These are phyloP conservation scores for Pollenia amentaria DNA, from an alignment of 2,888 invertebrate species.

Conservation along the genomic window DNA sequence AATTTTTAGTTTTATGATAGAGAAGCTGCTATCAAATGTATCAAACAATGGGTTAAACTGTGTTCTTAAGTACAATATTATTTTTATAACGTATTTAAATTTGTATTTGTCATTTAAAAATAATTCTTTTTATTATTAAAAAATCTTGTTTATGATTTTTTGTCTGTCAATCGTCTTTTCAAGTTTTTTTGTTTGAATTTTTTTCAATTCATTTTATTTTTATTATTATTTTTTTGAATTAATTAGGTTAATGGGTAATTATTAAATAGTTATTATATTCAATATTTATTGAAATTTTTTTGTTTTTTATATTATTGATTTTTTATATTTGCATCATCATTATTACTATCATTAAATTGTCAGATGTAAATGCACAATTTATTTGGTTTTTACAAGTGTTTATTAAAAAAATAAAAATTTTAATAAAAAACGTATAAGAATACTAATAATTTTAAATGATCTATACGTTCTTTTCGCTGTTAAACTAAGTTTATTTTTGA, in stretches of 20 bases:
- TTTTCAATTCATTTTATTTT: slow-evolving; percentile 25
- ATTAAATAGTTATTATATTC: slow-evolving; percentile 12
- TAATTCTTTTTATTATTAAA: background rate
- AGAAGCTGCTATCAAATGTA: too few species aligned
- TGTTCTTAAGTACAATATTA: too few species aligned
- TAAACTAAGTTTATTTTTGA: too few species aligned
- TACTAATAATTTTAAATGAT: too few species aligned
- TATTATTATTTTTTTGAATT: slow-evolving; percentile 25
- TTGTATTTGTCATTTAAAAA: slow-evolving; percentile 10
- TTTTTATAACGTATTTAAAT: background rate
- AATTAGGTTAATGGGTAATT: slow-evolving; percentile 54
- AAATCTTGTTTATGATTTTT: slow-evolving; percentile 41
- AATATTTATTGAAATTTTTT: background rate
- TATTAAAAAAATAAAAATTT: background rate
- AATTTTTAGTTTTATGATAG: too few species aligned
- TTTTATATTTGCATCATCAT: slow-evolving; percentile 17
- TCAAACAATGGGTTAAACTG: too few species aligned
- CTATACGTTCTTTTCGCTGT: too few species aligned
- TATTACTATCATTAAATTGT: slow-evolving; percentile 31
- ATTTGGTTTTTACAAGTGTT: slow-evolving; percentile 3
- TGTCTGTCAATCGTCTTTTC: slow-evolving; percentile 3
- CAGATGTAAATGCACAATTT: slow-evolving; percentile 29
- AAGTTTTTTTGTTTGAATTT: background rate
- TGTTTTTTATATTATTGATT: background rate
- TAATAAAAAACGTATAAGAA: too few species aligned